A percentile compares a stretch with the other conserved stretches of the same genome.
Conservation (phyloP, 2,797 vertebrate genomes). For the Micromesistius poutassou region DNA sequence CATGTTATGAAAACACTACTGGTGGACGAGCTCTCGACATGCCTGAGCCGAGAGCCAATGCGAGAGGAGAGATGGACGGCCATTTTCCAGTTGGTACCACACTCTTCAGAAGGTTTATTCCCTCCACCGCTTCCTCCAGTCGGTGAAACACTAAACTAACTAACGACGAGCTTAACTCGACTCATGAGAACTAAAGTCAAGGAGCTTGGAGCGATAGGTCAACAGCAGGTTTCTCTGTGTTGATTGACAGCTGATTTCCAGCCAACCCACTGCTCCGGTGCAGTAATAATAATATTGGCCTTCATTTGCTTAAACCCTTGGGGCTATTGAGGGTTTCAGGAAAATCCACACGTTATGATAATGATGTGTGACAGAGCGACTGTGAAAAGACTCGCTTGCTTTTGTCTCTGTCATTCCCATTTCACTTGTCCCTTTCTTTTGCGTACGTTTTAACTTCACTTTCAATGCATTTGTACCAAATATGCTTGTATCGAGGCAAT, state of each 20-base stretch:
- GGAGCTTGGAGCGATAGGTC: not conserved
- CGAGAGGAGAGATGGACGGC: not conserved
- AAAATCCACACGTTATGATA: not conserved
- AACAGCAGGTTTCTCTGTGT: not conserved
- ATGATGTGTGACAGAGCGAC: not conserved
- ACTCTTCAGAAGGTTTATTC: not conserved
- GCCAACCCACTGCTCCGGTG: not conserved
- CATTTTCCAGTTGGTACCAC: not conserved
- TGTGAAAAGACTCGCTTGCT: not conserved
- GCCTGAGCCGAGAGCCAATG: not conserved
- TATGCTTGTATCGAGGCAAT: not conserved
- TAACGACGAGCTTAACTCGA: not conserved
- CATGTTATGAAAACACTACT: not conserved
- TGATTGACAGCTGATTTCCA: not conserved
- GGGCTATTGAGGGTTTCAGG: not conserved
- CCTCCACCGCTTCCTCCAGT: not conserved
- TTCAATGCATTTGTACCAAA: not conserved
- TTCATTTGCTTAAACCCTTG: not conserved
- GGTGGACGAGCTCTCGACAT: not conserved
- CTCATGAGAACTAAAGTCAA: not conserved
- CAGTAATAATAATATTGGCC: not conserved
- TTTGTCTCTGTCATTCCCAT: not conserved
- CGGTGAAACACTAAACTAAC: conserved; percentile 1
- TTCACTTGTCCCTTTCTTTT: not conserved
- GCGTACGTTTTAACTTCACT: not conserved